Base-by-base conservation (phyloP, 2,888 invertebrate genomes). In the Drosophila prostipennis region DNA sequence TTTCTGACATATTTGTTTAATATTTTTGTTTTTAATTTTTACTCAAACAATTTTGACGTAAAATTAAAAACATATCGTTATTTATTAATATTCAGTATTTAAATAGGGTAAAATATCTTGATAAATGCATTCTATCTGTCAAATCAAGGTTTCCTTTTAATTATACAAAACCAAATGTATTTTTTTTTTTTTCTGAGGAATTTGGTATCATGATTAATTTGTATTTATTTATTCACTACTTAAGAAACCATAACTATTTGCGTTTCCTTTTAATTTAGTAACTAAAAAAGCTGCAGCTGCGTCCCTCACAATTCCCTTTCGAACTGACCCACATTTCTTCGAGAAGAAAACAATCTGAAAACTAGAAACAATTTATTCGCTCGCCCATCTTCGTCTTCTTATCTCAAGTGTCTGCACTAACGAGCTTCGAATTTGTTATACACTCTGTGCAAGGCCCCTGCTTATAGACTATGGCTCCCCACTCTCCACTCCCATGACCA, bases 401-500 rank as follows among this genome's bases (percentile, higher is more conserved):
- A 80, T 87, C 82, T 79, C 55, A 84, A 81, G 82, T 82, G 82
- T 84, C 85, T 75, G 81, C 37, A 46, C 79, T 81, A 82, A 82
- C 87, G 82, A 87, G 82, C 82, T 75, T 78, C 75, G 79, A 77
- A 87, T 82, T 87, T 77, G 79, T 82, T 79, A 63, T 49, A 51
- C 45, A 43, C 64, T 52, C 64, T 37, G 37, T 37, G 64, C 34
- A 60, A 16, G 45, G 32, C 45, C 42, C 40, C 39, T 42, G 32
- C 29, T 29, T 16, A 13, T 53, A 36, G 26, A 43, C 65, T 16
- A 23, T 16, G 34, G 19, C 10, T 11, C 5, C 42, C 42, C 19
- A 13, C 34, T 19, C 19, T 19, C 34, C 34, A 34, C 7, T 16
- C 16, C 16, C 32, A 13, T 19, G 34, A 48, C 48, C 48, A 34